These are phyloP conservation scores for Lysandra coridon DNA, from an alignment of 2,888 invertebrate species.

Conservation along the genomic window DNA sequence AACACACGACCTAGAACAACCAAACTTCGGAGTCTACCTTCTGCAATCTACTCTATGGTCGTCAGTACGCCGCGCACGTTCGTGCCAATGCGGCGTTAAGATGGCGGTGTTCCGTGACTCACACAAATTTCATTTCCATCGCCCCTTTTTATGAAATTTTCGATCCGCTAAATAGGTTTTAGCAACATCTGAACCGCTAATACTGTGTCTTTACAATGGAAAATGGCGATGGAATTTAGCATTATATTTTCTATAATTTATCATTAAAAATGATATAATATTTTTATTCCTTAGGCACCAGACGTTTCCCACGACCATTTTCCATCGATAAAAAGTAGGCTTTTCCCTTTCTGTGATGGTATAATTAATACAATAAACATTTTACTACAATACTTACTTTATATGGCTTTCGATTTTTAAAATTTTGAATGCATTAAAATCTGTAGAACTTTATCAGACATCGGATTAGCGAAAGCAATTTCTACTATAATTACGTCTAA, in stretches of 20 bases:
- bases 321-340: too few species aligned
- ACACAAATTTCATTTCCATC: background rate
- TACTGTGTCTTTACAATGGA: background rate
- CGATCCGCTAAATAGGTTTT: constrained; percentile 11
- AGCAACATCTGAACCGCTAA: background rate
- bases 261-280: too few species aligned
- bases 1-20: background rate
- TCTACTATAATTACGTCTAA: too few species aligned
- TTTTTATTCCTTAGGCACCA: too few species aligned
- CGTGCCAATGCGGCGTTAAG: background rate
- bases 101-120: constrained; percentile 9
- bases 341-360: too few species aligned
- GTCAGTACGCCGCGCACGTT: background rate
- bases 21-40: background rate
- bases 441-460: too few species aligned
- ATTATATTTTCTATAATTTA: background rate
- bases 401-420: too few species aligned
- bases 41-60: background rate
- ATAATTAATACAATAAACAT: too few species aligned
- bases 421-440: too few species aligned
- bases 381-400: too few species aligned
- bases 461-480: too few species aligned
- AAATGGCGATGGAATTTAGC: background rate
- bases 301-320: too few species aligned
- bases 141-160: background rate